Evolutionary conservation across 1,140 invertebrate genomes (phyloP).

Genomic region (Bilobella aurantiaca): DNA sequence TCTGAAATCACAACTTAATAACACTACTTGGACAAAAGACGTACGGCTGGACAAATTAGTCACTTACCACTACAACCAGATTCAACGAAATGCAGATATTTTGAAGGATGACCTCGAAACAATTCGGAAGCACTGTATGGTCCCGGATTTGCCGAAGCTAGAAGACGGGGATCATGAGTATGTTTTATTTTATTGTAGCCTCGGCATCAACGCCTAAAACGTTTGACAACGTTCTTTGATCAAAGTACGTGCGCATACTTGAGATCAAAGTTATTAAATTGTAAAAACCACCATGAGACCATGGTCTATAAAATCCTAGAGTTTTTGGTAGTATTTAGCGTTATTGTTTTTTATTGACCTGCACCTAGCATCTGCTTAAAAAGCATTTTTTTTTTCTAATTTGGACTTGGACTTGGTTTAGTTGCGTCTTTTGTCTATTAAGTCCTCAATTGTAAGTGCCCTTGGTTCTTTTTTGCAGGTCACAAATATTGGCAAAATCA

Average conservation of each 20-base stretch:
- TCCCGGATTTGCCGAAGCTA: background rate
- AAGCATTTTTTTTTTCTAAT: background rate
- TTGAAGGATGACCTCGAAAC: background rate
- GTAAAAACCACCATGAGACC: background rate
- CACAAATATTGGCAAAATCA: background rate
- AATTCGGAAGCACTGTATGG: background rate
- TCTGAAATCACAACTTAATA: background rate
- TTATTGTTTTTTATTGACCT: too few relatives aligned
- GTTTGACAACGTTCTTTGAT: too few relatives aligned
- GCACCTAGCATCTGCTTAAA: background rate
- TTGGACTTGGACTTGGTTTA: background rate
- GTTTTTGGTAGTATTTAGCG: too few relatives aligned
- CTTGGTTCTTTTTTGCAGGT: background rate
- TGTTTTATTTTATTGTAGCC: too few relatives aligned
- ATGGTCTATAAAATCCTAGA: background rate
- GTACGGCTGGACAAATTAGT: background rate
- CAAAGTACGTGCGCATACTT: too few relatives aligned
- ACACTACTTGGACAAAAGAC: too few relatives aligned
- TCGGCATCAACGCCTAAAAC: too few relatives aligned
- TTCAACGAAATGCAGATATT: background rate
- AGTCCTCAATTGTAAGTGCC: background rate
- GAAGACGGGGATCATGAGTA: background rate
- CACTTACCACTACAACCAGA: background rate
- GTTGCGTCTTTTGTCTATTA: background rate
- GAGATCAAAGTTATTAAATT: too few relatives aligned